Percentiles rank a stretch among this genome's conserved stretches.
phyloP scores from a whole-genome alignment of 2,888 invertebrate species.

The Baccha elongata region DNA sequence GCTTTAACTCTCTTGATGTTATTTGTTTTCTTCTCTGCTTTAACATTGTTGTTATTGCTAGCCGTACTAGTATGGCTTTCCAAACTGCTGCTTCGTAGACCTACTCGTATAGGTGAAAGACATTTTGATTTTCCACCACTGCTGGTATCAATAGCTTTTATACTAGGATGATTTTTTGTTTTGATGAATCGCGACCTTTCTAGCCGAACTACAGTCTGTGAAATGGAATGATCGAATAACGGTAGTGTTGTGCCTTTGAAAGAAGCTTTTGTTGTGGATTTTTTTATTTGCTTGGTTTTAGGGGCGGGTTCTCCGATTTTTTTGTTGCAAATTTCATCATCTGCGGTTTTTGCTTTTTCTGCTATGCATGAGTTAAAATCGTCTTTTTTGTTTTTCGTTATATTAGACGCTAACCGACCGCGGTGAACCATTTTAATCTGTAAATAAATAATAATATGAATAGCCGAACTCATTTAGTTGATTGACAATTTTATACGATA shows the following conservation, averaged over 20 bases:
- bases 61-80: slow-evolving; percentile 73
- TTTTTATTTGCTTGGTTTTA: slow-evolving; percentile 57
- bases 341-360: slow-evolving; percentile 59
- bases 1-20: slow-evolving; percentile 44
- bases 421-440: slow-evolving; percentile 77
- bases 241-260: slow-evolving; percentile 63
- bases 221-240: slow-evolving; percentile 69
- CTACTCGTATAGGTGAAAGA: slow-evolving; percentile 65
- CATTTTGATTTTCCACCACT: slow-evolving; percentile 34
- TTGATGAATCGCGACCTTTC: slow-evolving; percentile 64
- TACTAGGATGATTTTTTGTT: slow-evolving; percentile 42
- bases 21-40: slow-evolving; percentile 62
- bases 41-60: slow-evolving; percentile 70
- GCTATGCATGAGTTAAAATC: slow-evolving; percentile 63
- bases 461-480: no score
- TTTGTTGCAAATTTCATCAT: slow-evolving; percentile 43
- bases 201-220: slow-evolving; percentile 56
- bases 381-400: slow-evolving; percentile 66
- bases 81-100: slow-evolving; percentile 74
- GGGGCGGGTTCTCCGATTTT: slow-evolving; percentile 44
- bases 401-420: slow-evolving; percentile 72
- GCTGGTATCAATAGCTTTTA: slow-evolving; percentile 38
- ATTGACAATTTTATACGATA: no score
- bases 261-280: slow-evolving; percentile 42
- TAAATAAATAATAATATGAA: slow-evolving; percentile 32